Evolutionary conservation across 35 echinoderm and acorn worm species (phyloP).

Genomic region (Anneissia japonica): DNA sequence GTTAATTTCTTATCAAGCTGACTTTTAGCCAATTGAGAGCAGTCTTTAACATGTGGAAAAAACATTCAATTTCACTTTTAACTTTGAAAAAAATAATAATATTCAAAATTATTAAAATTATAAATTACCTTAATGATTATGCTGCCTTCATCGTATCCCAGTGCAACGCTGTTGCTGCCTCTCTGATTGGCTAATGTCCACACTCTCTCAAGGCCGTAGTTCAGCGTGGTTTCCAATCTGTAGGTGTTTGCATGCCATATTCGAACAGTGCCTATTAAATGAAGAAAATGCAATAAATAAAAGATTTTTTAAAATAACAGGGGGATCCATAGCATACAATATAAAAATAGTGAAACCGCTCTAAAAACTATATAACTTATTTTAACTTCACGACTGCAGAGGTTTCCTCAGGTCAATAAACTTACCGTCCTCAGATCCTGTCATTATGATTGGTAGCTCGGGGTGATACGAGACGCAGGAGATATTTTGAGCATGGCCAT

Average conservation of each 20-base stretch:
- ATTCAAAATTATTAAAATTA: too few species aligned
- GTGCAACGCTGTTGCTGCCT: slow-evolving; percentile 91
- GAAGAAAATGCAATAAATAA: background rate
- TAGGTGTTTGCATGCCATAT: slow-evolving; percentile 99
- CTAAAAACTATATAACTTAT: too few species aligned
- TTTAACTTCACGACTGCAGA: too few species aligned
- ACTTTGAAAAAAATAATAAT: too few species aligned
- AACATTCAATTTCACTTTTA: too few species aligned
- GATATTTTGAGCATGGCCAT: slow-evolving; percentile 96
- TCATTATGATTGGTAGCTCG: slow-evolving; percentile 95
- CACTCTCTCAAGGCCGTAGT: slow-evolving; percentile 92
- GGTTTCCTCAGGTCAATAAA: background rate
- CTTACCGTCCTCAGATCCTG: slow-evolving; percentile 97
- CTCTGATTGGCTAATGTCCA: slow-evolving; percentile 81
- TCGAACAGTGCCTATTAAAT: slow-evolving; percentile 68
- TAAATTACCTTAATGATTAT: slow-evolving; percentile 84
- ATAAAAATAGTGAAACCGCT: too few species aligned
- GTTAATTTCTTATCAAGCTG: too few species aligned
- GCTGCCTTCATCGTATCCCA: slow-evolving; percentile 98
- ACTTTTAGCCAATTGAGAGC: too few species aligned
- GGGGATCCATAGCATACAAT: too few species aligned
- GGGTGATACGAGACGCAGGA: slow-evolving; percentile 94
- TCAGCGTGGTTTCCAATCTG: slow-evolving; percentile 93
- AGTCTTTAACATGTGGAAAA: too few species aligned
- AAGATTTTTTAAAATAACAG: too few species aligned